A percentile compares a stretch with the other conserved stretches of the same genome.
phyloP scores from a whole-genome alignment of 2,888 invertebrate species.

The Tolmerus cingulatus region DNA sequence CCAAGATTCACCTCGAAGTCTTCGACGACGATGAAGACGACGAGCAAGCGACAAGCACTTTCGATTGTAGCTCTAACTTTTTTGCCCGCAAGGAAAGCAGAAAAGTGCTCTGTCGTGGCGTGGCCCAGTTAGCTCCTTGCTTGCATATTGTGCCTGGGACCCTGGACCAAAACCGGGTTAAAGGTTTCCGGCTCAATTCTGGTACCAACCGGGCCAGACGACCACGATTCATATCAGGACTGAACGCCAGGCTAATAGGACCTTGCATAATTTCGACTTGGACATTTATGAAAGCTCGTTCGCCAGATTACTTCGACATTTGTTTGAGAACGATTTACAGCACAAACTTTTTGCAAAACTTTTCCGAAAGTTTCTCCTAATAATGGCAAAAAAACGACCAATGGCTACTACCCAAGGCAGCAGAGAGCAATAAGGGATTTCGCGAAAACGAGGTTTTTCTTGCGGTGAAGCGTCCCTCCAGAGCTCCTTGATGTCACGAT shows the following conservation, averaged over 20 bases:
- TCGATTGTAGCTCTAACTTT: not conserved
- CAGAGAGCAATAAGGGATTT: not conserved
- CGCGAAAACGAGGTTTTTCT: not conserved
- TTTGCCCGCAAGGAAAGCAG: not conserved
- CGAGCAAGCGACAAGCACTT: constrained; percentile 3
- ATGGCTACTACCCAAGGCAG: not conserved
- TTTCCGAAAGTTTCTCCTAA: not conserved
- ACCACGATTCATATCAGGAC: not conserved
- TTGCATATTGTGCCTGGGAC: not conserved
- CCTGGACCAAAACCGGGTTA: not conserved
- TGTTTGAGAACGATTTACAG: constrained; percentile 18
- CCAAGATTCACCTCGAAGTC: not conserved
- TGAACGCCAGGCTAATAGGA: not conserved
- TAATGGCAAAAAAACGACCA: not conserved
- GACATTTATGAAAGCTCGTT: constrained; percentile 3
- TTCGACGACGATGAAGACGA: not conserved
- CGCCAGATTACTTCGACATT: not conserved
- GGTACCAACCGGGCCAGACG: not conserved
- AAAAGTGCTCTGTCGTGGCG: not conserved
- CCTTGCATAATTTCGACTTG: not conserved
- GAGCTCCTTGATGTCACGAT: not conserved
- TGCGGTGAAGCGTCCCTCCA: not conserved
- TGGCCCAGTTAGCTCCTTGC: not conserved
- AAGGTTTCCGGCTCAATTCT: not conserved
- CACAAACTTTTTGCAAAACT: not conserved